Evolutionary conservation across 2,113 vertebrate genomes (phyloP).

Genomic region (Hippocampus zosterae): DNA sequence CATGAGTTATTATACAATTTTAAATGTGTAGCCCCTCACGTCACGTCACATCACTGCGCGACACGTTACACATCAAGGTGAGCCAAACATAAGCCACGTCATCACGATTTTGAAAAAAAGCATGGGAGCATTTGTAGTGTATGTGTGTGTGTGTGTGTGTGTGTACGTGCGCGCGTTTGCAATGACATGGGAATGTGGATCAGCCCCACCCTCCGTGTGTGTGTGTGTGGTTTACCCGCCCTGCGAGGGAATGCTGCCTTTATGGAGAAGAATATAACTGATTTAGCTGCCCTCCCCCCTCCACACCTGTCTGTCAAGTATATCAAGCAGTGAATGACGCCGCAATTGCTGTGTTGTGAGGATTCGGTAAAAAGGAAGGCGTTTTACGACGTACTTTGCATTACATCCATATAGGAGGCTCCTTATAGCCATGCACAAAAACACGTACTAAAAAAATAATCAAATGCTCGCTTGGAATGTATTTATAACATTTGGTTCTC

Average conservation of each 20-base stretch:
- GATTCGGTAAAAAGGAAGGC: neutral
- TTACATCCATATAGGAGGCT: neutral
- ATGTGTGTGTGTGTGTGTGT: neutral
- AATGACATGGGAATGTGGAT: conserved; percentile 50
- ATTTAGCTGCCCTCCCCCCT: conserved; percentile 30
- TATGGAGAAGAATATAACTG: conserved; percentile 31
- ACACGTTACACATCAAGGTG: neutral
- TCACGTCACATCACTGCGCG: neutral
- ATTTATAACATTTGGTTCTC: neutral
- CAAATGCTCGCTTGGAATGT: neutral
- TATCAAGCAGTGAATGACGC: conserved; percentile 5
- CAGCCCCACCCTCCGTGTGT: conserved; percentile 47
- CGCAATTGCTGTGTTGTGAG: neutral
- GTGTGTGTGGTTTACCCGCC: conserved; percentile 31
- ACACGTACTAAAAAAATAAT: neutral
- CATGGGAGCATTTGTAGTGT: conserved; percentile 24
- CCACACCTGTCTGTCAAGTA: conserved; percentile 37
- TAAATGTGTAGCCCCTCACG: neutral
- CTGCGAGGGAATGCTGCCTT: conserved; percentile 44
- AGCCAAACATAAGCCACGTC: conserved; percentile 9
- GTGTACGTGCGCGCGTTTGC: neutral
- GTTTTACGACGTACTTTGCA: neutral
- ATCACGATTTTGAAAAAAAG: conserved; percentile 28
- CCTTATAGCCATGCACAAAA: neutral
- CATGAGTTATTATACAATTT: neutral